Base-by-base conservation (phyloP, 2,888 invertebrate genomes). In the Plagiodera versicolora region DNA sequence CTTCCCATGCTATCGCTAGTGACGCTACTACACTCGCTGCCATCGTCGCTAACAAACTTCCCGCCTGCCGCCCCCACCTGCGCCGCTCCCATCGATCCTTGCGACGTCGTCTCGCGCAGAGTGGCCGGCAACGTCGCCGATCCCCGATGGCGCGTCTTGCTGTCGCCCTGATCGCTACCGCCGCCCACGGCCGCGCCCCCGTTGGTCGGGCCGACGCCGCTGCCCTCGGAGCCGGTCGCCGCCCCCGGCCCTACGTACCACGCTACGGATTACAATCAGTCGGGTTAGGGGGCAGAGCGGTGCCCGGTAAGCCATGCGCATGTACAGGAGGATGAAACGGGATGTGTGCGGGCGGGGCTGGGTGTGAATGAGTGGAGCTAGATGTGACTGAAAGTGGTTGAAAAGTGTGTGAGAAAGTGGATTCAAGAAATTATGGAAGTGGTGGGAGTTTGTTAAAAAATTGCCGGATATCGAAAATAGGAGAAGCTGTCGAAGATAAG, bases 11-110 rank as follows among this genome's bases (percentile, higher is more conserved):
- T 90, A 73, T 93, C 94, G 73, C 92, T 93, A 32, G 94, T 94
- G 57, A 93, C 92, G 57, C 92, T 92, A 66, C 92, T 93, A 75
- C 91, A 92, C 66, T 92, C 93, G 68, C 92, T 92, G 53, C 90
- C 92, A 72, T 92, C 89, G 71, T 89, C 91, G 35, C 91, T 91
- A 58, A 90, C 89, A 80, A 87, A 91, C 81, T 91, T 91, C 65
- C 84, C 84, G 20, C 80, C 56, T 9, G 44, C 48, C n/a, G 54
- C 53, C 30, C 60, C 64, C 10, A 9, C 51, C n/a, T 51, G 59
- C 11, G 46, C 51, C 28, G 71, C 69, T 20, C 75, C 75, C 74
- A 79, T 75, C 59, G 83, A 80, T 67, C 83, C 79, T 54, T 84
- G 81, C 56, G 84, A 83, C 17, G 82, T 81, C 11, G 85, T 79